Evolutionary conservation across 2,113 vertebrate genomes (phyloP).

Genomic region (Fregata magnificens): DNA sequence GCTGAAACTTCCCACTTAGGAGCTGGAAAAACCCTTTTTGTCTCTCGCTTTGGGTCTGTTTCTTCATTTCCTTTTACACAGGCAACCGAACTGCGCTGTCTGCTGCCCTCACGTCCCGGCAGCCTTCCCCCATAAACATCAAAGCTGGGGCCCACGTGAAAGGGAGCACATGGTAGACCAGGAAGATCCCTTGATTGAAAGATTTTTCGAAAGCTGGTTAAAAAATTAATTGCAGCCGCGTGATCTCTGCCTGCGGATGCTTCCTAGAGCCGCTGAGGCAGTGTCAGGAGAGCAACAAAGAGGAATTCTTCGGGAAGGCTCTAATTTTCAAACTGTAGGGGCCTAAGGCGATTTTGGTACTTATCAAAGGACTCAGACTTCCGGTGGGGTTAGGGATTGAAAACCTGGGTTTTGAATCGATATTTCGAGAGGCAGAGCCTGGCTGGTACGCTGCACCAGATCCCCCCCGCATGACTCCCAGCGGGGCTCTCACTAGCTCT

Average conservation of each 20-base stretch:
- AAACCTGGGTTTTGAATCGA: neutral
- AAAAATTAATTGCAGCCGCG: neutral
- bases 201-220: neutral
- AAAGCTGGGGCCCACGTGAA: neutral
- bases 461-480: neutral
- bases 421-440: neutral
- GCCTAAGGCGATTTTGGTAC: neutral
- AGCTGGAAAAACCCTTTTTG: neutral
- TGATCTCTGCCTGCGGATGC: neutral
- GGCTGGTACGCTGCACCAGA: neutral
- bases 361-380: neutral
- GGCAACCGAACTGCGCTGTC: accelerated
- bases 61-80: neutral
- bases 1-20: neutral
- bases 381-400: neutral
- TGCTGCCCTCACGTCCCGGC: neutral
- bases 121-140: neutral
- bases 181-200: neutral
- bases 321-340: neutral
- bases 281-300: neutral
- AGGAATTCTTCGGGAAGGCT: neutral
- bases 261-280: neutral
- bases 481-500: neutral
- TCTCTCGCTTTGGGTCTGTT: neutral
- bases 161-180: neutral